Base-by-base conservation (phyloP, 2,888 invertebrate species). In the Dynastes maya region DNA sequence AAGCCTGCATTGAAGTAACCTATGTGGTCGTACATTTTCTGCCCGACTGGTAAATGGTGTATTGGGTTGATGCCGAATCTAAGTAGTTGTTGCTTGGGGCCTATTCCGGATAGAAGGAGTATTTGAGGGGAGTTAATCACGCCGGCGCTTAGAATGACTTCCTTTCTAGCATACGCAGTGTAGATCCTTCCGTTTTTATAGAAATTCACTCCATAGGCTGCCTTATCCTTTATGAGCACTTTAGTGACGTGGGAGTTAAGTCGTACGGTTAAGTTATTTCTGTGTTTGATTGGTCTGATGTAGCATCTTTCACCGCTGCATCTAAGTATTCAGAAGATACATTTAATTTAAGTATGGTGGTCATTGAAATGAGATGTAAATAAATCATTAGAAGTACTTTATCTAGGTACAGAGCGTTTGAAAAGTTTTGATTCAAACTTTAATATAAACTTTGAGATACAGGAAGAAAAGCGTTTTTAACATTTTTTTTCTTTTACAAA, bases 91-190 rank as follows among this genome's bases (percentile, higher is more conserved):
- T 91, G 85, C 79, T 84, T 88, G 0, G 92, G 92, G 1, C 92
- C 92, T 13, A 92, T 85, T 0, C 96, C 96, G 3, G 96, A 96
- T 6, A 97, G 87, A 94, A 96, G 94, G 4, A 97, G 90, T 2
- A 97, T 86, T 86, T 97, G 96, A 0, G 97, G 95, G 0, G 95
- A 94, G 83, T 95, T 95, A 81, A 97, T 93, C 2, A 96, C 91
- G 0, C 97, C 97, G 1, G 95, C 95, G 11, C 94, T 93, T 22
- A 97, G 84, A 74, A 97, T 94, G 0, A 97, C 93, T 88, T 95
- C 95, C 85, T 93, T 94, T 3, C 91, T 90, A 0, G 94, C 95
- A 72, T 86, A 87, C 0, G 92, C 91, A 2, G 88, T 89, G 80
- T 89, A 90, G 80, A 89, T 89, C 65, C 85, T 89, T 1, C 90